These are phyloP conservation scores for Takifugu bimaculatus DNA, from an alignment of 2,113 vertebrate genomes.

Conservation along the genomic window DNA sequence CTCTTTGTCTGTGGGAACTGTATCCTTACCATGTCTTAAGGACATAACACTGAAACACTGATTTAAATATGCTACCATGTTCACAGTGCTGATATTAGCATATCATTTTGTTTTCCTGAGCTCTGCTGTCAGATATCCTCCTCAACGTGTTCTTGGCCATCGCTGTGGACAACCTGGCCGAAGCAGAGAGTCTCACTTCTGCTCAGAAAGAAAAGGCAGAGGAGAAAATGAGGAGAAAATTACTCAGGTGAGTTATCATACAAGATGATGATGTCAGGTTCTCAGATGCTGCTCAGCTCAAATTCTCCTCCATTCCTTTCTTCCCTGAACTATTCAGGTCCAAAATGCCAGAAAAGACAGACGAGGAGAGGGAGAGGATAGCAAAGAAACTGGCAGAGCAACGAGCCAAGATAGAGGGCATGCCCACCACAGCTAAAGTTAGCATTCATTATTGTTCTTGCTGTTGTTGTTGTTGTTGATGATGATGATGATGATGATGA, in stretches of 20 bases:
- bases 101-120: slow-evolving; percentile 73
- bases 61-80: neutral
- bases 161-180: slow-evolving; percentile 92
- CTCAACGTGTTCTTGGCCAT: slow-evolving; percentile 98
- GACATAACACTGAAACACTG: neutral
- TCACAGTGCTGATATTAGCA: neutral
- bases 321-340: slow-evolving; percentile 64
- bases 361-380: slow-evolving; percentile 85
- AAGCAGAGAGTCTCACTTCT: slow-evolving; percentile 91
- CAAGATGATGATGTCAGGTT: neutral
- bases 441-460: slow-evolving; percentile 4
- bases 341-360: slow-evolving; percentile 83
- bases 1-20: slow-evolving; percentile 94
- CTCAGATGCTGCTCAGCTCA: neutral
- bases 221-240: slow-evolving; percentile 83
- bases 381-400: slow-evolving; percentile 90
- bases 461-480: too few species aligned
- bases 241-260: slow-evolving; percentile 74
- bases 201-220: slow-evolving; percentile 95
- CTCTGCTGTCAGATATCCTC: slow-evolving; percentile 82
- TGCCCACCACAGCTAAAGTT: slow-evolving; percentile 95
- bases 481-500: too few species aligned
- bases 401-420: slow-evolving; percentile 87
- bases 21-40: slow-evolving; percentile 74
- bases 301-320: neutral